These are phyloP conservation scores for Trematomus bernacchii DNA, from an alignment of 2,797 vertebrate species.

Conservation along the genomic window DNA sequence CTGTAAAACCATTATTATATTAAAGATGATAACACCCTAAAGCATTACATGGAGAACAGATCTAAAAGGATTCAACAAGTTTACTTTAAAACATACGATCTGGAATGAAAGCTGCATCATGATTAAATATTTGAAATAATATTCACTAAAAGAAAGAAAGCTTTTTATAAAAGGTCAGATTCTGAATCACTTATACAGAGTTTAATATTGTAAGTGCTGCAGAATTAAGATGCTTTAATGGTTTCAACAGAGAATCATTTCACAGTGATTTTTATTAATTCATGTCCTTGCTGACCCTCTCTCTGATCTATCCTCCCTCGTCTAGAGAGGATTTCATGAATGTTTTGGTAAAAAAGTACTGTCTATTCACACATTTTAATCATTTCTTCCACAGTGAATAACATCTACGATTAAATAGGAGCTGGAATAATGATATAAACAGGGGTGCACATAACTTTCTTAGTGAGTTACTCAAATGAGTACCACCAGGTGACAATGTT, in stretches of 20 bases:
- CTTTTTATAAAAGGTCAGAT: conserved; percentile 22
- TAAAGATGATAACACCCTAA: neutral
- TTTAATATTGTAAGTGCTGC: conserved; percentile 37
- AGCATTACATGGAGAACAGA: neutral
- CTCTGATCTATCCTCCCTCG: conserved; percentile 30
- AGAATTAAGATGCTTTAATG: conserved; percentile 40
- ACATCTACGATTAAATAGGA: conserved; percentile 14
- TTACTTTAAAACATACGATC: neutral
- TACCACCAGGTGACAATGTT: too few relatives aligned
- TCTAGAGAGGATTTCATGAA: conserved; percentile 15
- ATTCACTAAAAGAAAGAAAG: neutral
- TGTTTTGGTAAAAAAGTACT: conserved; percentile 16
- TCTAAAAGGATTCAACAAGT: neutral
- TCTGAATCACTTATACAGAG: conserved; percentile 17
- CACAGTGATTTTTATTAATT: conserved; percentile 39
- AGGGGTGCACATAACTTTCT: too few relatives aligned
- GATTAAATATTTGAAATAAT: conserved; percentile 5
- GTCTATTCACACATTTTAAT: neutral
- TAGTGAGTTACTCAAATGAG: too few relatives aligned
- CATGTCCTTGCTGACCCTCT: conserved; percentile 41
- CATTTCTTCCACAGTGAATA: neutral
- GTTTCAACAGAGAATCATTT: conserved; percentile 47
- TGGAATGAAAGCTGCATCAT: conserved; percentile 13
- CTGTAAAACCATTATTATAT: neutral
- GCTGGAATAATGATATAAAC: neutral